phyloP scores from a whole-genome alignment of 2,888 invertebrate genomes.

The Druceiella hillmani region DNA sequence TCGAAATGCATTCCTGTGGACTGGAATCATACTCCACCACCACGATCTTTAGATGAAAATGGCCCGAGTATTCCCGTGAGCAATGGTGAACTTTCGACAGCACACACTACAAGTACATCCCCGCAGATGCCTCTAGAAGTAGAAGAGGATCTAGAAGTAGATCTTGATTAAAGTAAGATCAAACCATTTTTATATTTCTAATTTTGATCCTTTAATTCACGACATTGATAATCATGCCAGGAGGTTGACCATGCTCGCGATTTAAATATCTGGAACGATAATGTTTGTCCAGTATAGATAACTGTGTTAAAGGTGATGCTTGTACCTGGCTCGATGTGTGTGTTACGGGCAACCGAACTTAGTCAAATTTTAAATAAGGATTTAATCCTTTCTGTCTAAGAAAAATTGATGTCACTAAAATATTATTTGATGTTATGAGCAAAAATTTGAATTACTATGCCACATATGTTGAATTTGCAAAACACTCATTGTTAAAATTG shows the following conservation, averaged over 20 bases:
- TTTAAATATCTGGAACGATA: conserved; percentile 2
- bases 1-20: no score
- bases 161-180: no score
- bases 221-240: not conserved
- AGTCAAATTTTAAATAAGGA: conserved; percentile 18
- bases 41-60: no score
- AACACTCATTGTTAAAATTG: conserved; percentile 12
- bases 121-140: no score
- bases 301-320: conserved; percentile 19
- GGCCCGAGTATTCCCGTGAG: no score
- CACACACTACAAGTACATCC: no score
- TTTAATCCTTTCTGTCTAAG: conserved; percentile 16
- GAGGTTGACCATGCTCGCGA: conserved; percentile 1
- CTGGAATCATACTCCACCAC: no score
- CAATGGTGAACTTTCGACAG: no score
- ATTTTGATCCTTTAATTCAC: conserved; percentile 1
- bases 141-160: no score
- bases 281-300: conserved; percentile 10
- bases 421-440: conserved; percentile 16
- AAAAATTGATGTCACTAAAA: conserved; percentile 12
- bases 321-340: conserved; percentile 15
- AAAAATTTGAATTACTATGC: conserved; percentile 10
- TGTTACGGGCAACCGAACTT: conserved; percentile 15
- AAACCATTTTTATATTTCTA: not conserved
- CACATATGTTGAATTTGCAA: conserved; percentile 19